Evolutionary conservation across 2,888 invertebrate genomes (phyloP), one percentile per base, ranked within the genome.

Genomic region (Melieria picta): DNA sequence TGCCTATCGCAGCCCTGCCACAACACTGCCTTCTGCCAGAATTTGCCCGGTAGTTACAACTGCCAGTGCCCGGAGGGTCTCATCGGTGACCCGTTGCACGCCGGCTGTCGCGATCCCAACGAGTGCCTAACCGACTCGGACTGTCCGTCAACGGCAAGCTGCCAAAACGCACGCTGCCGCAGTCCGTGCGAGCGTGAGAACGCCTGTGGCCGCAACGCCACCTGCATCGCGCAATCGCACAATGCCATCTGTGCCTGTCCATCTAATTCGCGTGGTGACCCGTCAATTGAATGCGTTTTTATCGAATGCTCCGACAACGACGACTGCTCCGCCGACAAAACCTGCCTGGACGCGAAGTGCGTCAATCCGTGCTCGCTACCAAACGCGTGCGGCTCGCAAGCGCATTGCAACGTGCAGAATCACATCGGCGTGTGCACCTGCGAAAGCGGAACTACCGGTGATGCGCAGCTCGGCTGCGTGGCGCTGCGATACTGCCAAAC

Each of bases 351-450:
- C 84, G 90, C 93, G 65, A 91, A 92, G 83, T 96, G 96, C 82
- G 89, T 91, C 72, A 91, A 96, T 86, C 94, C 96, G 3, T 97
- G 96, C 81, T 90, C 90, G 9, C 88, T 95, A 73, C 89, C 92
- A 1, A 94, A 95, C 76, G 93, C 94, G 1, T 96, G 96, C 80
- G 96, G 96, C 0, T 90, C 91, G 75, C 92, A 93, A 82, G 93
- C 95, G 0, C 90, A 91, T 71, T 96, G 96, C 81, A 87, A 90
- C 3, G 90, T 94, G 0, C 89, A 89, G 76, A 94, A 94, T 84
- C 96, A 96, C 80, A 90, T 93, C 63, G 94, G 94, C 1, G 89
- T 93, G 52, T 97, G 97, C 82, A 90, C 91, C n/a, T 97, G 97
- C 83, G 89, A 92, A 78, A 89, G 94, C 43, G 96, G 96, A 60